Conservation (phyloP, 2,797 vertebrate genomes). For the Enteromius treurensis region DNA sequence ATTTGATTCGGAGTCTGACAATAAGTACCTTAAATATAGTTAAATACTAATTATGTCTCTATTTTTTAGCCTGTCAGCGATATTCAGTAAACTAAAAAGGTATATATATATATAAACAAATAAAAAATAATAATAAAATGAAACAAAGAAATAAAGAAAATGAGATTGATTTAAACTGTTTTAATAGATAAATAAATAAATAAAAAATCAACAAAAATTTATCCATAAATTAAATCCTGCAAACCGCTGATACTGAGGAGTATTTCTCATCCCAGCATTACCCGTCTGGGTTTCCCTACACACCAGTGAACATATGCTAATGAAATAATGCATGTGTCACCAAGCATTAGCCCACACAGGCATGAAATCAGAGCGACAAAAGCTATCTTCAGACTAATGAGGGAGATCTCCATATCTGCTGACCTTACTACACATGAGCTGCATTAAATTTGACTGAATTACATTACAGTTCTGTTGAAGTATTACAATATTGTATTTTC, state of each 20-base stretch:
- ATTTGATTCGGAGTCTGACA: neutral
- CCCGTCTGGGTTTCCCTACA: constrained; percentile 31
- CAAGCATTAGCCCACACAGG: constrained; percentile 39
- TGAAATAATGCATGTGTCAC: constrained; percentile 51
- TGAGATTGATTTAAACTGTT: neutral
- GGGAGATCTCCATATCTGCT: constrained; percentile 9
- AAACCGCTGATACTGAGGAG: neutral
- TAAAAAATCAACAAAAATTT: neutral
- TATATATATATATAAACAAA: too few relatives aligned
- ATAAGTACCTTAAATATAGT: neutral
- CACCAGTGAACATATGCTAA: constrained; percentile 47
- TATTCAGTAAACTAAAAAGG: too few relatives aligned
- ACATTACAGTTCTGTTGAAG: neutral
- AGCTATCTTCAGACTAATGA: constrained; percentile 41
- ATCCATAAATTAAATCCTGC: constrained; percentile 5
- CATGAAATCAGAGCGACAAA: constrained; percentile 32
- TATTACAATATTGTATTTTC: constrained; percentile 14
- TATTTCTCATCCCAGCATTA: constrained; percentile 1
- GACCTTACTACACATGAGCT: neutral
- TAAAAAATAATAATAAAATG: too few relatives aligned
- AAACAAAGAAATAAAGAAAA: too few relatives aligned
- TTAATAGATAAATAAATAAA: neutral
- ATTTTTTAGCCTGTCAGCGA: neutral
- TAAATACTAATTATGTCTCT: neutral
- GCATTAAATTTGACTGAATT: neutral